These are phyloP conservation scores for Etheostoma cragini DNA, from an alignment of 2,113 vertebrate species.

Conservation along the genomic window DNA sequence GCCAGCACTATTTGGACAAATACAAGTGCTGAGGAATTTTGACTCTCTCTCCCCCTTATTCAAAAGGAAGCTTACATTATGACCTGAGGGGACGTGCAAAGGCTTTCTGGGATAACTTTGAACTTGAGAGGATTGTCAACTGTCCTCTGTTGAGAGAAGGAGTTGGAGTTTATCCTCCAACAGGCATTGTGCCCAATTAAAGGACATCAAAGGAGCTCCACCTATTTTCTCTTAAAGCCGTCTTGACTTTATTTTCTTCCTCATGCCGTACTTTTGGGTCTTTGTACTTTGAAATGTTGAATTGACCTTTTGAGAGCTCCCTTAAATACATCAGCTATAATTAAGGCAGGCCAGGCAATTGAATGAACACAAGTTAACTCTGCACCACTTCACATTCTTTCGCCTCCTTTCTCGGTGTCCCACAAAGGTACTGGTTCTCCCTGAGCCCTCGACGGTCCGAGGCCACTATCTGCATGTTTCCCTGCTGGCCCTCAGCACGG, in stretches of 20 bases:
- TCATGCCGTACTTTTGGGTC: conserved; percentile 33
- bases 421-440: conserved; percentile 59
- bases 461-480: conserved; percentile 63
- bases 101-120: conserved; percentile 69
- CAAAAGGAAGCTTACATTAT: conserved; percentile 44
- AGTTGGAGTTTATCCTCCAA: conserved; percentile 68
- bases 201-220: conserved; percentile 62
- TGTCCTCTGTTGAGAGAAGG: conserved; percentile 47
- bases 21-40: conserved; percentile 75
- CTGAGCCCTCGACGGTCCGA: conserved; percentile 18
- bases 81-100: conserved; percentile 52
- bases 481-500: conserved; percentile 47
- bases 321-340: conserved; percentile 71
- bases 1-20: conserved; percentile 76
- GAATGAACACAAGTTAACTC: conserved; percentile 65
- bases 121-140: conserved; percentile 68
- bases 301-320: conserved; percentile 69
- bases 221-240: conserved; percentile 59
- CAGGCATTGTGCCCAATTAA: conserved; percentile 70
- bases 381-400: conserved; percentile 71
- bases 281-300: conserved; percentile 62
- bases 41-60: conserved; percentile 50
- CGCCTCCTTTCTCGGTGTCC: conserved; percentile 53
- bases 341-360: conserved; percentile 59
- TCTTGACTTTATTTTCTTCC: conserved; percentile 63